Conservation (phyloP, 1,140 invertebrate species). For the Microplitis demolitor region DNA sequence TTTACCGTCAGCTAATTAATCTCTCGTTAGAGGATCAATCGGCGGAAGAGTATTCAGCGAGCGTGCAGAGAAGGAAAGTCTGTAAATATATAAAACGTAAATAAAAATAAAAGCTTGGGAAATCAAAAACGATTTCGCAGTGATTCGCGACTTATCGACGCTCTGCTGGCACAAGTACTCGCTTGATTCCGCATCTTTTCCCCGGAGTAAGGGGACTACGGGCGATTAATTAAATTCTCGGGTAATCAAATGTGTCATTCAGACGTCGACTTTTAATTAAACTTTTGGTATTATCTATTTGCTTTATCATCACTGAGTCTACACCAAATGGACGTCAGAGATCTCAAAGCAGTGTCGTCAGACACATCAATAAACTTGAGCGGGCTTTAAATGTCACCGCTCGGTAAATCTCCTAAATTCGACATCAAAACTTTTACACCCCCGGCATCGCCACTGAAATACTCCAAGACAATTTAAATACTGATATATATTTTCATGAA, state of each 20-base stretch:
- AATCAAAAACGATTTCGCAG: neutral
- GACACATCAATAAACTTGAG: too few relatives aligned
- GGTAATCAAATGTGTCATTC: slow-evolving; percentile 63
- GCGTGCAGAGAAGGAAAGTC: slow-evolving; percentile 13
- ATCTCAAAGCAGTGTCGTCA: too few relatives aligned
- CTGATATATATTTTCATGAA: too few relatives aligned
- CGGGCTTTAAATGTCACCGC: too few relatives aligned
- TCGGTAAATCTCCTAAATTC: too few relatives aligned
- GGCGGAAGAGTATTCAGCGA: slow-evolving; percentile 24
- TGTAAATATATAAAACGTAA: slow-evolving; percentile 7
- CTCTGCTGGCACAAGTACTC: slow-evolving; percentile 13
- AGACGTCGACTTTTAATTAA: slow-evolving; percentile 63
- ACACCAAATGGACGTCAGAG: neutral
- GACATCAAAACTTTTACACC: too few relatives aligned
- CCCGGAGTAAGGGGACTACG: slow-evolving; percentile 37
- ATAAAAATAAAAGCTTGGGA: neutral
- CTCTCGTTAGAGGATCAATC: slow-evolving; percentile 43
- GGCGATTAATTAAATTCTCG: slow-evolving; percentile 64
- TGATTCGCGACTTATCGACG: slow-evolving; percentile 52
- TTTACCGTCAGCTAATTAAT: slow-evolving; percentile 46
- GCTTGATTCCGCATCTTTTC: slow-evolving; percentile 21
- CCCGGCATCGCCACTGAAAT: too few relatives aligned
- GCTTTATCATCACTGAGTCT: slow-evolving; percentile 57
- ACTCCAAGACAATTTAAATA: too few relatives aligned
- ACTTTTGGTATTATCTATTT: slow-evolving; percentile 63